phyloP scores from a whole-genome alignment of 2,797 vertebrate genomes.

The Xenopus petersii region DNA sequence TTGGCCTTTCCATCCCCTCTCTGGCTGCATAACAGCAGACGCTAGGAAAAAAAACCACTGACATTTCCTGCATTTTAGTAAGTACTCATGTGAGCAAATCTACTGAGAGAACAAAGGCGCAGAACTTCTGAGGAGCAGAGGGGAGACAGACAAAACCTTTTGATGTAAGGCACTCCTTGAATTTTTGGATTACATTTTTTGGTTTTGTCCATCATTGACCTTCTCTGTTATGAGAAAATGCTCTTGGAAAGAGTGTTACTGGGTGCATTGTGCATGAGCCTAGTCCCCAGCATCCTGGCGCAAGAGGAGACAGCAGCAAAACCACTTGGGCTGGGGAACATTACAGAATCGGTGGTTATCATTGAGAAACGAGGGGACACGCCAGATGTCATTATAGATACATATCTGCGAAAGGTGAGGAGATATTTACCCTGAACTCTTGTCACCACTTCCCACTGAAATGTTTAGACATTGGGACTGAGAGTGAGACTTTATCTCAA shows the following conservation, averaged over 20 bases:
- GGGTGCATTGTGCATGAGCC: slow-evolving; percentile 17
- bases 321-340: background rate
- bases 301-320: background rate
- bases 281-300: slow-evolving; percentile 1
- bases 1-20: slow-evolving; percentile 9
- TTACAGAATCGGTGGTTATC: too few relatives aligned
- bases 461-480: too few relatives aligned
- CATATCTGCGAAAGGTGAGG: slow-evolving; percentile 12
- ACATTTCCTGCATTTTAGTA: slow-evolving; percentile 44
- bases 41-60: slow-evolving; percentile 26
- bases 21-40: slow-evolving; percentile 27
- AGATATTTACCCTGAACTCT: background rate
- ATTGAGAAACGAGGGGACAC: background rate
- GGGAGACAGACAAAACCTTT: background rate
- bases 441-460: too few relatives aligned
- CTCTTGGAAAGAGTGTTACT: slow-evolving; percentile 22
- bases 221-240: slow-evolving; percentile 15
- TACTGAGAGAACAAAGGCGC: slow-evolving; percentile 24
- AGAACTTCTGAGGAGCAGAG: background rate
- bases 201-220: background rate
- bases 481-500: too few relatives aligned
- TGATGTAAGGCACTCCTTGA: background rate
- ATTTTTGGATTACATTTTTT: background rate
- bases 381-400: background rate
- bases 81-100: slow-evolving; percentile 33